Evolutionary conservation across 2,888 invertebrate genomes (phyloP).

Genomic region (Bellardia pandia): DNA sequence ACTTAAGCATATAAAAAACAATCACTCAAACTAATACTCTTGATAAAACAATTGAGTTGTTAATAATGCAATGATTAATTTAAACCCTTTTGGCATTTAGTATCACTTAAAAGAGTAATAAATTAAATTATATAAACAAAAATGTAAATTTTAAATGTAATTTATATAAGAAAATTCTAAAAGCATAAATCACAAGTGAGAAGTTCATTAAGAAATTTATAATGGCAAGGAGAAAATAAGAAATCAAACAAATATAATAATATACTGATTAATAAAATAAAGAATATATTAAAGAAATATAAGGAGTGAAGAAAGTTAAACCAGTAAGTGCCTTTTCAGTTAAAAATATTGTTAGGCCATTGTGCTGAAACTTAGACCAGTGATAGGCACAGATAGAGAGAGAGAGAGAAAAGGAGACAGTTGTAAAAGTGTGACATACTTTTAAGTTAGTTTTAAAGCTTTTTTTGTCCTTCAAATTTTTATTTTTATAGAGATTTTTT

Average conservation of each 20-base stretch:
- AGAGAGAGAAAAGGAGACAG: no score
- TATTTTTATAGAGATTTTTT: no score
- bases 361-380: no score
- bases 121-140: slow-evolving; percentile 41
- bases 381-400: no score
- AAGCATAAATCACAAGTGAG: neutral
- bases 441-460: no score
- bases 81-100: slow-evolving; percentile 18
- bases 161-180: neutral
- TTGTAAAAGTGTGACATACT: no score
- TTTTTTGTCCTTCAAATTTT: no score
- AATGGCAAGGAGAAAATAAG: neutral
- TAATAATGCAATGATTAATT: slow-evolving; percentile 30
- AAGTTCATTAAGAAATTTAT: neutral
- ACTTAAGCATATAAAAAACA: neutral
- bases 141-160: slow-evolving; percentile 31
- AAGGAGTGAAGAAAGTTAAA: neutral
- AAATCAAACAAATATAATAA: slow-evolving; percentile 30
- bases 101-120: slow-evolving; percentile 23
- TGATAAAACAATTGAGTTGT: slow-evolving; percentile 35
- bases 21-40: neutral
- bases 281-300: neutral
- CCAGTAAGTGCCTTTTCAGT: neutral
- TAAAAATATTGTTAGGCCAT: no score
- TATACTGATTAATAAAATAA: slow-evolving; percentile 6